Base-by-base conservation (phyloP, 2,113 vertebrate genomes). In the Prolemur simus region DNA sequence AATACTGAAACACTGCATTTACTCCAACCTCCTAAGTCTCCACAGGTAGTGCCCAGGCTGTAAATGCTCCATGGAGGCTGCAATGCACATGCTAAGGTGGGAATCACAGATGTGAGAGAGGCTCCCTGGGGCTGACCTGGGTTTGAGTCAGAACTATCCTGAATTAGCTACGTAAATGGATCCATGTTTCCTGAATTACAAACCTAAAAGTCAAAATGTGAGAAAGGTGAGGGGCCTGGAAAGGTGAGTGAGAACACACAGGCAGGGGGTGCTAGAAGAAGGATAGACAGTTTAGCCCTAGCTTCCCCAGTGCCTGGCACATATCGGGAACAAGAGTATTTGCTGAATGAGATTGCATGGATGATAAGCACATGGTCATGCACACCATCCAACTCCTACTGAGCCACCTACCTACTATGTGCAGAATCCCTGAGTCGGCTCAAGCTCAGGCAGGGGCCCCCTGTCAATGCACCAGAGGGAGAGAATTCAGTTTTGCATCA, bases 131-230 rank as follows among this genome's bases (percentile, higher is more conserved):
- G 52, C 32, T 69, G 20, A 81, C 23, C 49, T 80, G 21, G 25
- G 18, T 60, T 2, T 49, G 34, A 74, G 58, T 82, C 81, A 85
- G 71, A 85, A 68, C 13, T 52, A 87, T 25, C 25, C 5, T 49
- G 42, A 95, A 68, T 74, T 71, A 32, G 85, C 25, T 73, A 77
- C 7, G 32, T 71, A 66, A 74, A 87, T n/a, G 21, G 34, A 91
- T 87, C 74, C 34, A 20, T 17, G 32, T 6, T n/a, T 6, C 1
- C 32, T 80, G 10, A 87, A 54, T 85, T 39, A 73, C 52, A 91
- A 96, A 95, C 29, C 15, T 68, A 42, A 87, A 89, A 69, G 47
- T 89, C 42, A 89, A 91, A 82, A 78, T 32, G 11, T 66, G 45
- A 76, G 76, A 52, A 56, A 45, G 45, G 49, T 56, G 78, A 54